These are phyloP conservation scores for Porites australiensis DNA, from an alignment of 64 coral and sea anemone genomes.

Conservation along the genomic window DNA sequence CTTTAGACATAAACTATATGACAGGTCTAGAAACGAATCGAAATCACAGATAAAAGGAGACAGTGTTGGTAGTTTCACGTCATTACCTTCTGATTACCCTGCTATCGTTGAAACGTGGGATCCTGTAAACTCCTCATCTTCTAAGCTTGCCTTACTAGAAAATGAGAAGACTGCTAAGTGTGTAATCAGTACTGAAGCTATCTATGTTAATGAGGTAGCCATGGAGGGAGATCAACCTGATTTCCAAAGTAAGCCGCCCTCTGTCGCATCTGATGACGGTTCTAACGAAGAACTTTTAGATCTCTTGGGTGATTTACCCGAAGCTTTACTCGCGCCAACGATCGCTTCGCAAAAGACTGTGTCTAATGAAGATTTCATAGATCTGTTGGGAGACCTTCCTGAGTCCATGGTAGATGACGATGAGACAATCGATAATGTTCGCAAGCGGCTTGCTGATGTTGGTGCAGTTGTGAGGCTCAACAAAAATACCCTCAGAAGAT, in stretches of 20 bases:
- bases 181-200: not conserved
- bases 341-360: not conserved
- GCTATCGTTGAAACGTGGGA: conserved; percentile 9
- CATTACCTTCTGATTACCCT: conserved; percentile 57
- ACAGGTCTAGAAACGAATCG: conserved; percentile 23
- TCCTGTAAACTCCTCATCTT: conserved; percentile 32
- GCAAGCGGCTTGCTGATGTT: conserved; percentile 78
- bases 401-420: conserved; percentile 94
- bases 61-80: conserved; percentile 68
- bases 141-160: conserved; percentile 25
- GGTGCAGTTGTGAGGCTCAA: conserved; percentile 79
- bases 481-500: conserved; percentile 75
- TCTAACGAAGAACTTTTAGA: conserved; percentile 55
- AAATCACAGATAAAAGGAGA: conserved; percentile 15
- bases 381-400: conserved; percentile 62
- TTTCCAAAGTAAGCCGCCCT: conserved; percentile 8
- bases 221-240: conserved; percentile 1
- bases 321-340: not conserved
- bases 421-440: conserved; percentile 79
- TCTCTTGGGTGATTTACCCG: conserved; percentile 64
- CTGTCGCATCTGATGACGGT: not conserved
- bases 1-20: conserved; percentile 68
- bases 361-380: conserved; percentile 45
- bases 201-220: not conserved
- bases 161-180: not conserved